Conservation (phyloP, 2,797 vertebrate species). For the Labroides dimidiatus region DNA sequence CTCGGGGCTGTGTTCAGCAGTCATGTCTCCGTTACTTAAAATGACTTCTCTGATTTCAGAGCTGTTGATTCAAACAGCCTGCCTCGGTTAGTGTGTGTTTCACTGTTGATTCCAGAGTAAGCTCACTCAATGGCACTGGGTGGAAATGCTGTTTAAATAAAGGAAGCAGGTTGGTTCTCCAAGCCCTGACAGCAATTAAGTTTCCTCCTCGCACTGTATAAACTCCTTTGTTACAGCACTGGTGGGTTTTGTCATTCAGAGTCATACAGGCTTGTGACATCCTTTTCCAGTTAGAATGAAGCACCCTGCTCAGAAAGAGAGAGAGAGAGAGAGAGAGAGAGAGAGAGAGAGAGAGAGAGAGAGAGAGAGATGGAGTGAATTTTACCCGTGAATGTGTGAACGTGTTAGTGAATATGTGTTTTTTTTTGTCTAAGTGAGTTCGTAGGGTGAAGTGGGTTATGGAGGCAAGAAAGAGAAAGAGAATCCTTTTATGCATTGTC, state of each 20-base stretch:
- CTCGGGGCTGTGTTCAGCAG: not conserved
- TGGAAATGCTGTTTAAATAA: conserved; percentile 7
- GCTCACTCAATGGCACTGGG: not conserved
- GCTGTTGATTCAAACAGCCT: conserved; percentile 5
- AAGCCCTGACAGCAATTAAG: conserved; percentile 34
- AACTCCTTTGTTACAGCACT: conserved; percentile 24
- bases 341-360: too few species aligned
- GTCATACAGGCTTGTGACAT: conserved; percentile 42
- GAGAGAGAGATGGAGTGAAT: conserved; percentile 32
- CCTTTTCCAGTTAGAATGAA: conserved; percentile 44
- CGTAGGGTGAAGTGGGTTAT: conserved; percentile 73
- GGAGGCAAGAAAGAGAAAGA: conserved; percentile 65
- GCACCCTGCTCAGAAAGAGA: conserved; percentile 24
- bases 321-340: too few species aligned
- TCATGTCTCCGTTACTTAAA: not conserved
- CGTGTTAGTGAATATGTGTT: conserved; percentile 39
- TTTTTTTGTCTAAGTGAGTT: conserved; percentile 69
- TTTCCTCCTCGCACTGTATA: conserved; percentile 17
- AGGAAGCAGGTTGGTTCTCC: conserved; percentile 22
- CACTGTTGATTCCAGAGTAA: not conserved
- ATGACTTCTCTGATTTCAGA: not conserved
- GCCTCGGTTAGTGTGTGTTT: not conserved
- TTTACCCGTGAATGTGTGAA: conserved; percentile 38
- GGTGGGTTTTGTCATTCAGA: conserved; percentile 44
- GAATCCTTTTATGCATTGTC: conserved; percentile 82